Percentiles rank a stretch among this genome's conserved stretches.
These are phyloP conservation scores for Pithys albifrons DNA, from an alignment of 2,113 vertebrate species.

Conservation along the genomic window DNA sequence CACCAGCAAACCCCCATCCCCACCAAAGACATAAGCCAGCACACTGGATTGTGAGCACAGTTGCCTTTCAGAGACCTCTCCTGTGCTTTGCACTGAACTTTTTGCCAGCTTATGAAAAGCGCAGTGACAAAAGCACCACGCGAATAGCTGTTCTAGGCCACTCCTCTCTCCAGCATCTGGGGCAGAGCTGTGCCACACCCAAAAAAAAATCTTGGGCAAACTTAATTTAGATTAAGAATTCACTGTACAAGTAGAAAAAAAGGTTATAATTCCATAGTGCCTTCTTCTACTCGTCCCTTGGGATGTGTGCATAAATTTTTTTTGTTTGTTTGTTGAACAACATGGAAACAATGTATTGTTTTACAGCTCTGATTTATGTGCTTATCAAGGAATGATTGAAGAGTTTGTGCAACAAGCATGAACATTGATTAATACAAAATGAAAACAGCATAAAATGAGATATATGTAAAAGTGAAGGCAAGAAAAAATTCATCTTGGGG, in stretches of 20 bases:
- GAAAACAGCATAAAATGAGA: background rate
- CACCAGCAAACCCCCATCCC: background rate
- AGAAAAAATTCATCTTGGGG: background rate
- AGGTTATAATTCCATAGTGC: background rate
- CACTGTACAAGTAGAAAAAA: background rate
- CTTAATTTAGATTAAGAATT: background rate
- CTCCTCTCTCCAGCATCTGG: background rate
- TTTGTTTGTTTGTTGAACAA: background rate
- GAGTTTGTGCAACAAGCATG: background rate
- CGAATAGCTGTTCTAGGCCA: background rate
- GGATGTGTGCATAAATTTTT: background rate
- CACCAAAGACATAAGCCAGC: background rate
- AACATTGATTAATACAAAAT: background rate
- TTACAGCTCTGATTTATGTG: background rate
- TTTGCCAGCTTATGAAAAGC: constrained; percentile 5
- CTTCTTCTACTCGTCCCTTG: background rate
- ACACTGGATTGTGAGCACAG: background rate
- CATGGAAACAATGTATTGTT: background rate
- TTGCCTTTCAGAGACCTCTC: constrained; percentile 19
- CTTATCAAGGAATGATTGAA: background rate
- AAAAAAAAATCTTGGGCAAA: background rate
- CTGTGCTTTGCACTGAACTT: constrained; percentile 38
- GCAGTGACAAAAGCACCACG: constrained; percentile 27
- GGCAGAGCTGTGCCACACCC: background rate
- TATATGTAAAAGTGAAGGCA: background rate